phyloP scores from a whole-genome alignment of 1,140 invertebrate species.

The Eueides isabella region DNA sequence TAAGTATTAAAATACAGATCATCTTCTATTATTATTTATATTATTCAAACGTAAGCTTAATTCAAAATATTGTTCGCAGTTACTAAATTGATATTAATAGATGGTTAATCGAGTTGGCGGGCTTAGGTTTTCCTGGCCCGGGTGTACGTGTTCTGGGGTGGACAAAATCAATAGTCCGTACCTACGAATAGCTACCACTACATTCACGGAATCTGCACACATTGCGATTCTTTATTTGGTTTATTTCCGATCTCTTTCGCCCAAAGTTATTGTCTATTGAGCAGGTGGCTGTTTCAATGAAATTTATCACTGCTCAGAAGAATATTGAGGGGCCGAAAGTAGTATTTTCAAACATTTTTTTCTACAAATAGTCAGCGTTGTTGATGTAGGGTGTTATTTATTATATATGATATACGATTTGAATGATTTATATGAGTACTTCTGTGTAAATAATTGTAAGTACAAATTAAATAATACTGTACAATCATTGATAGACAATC shows the following conservation, averaged over 20 bases:
- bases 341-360: conserved; percentile 28
- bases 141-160: conserved; percentile 69
- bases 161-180: conserved; percentile 79
- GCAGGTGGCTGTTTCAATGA: conserved; percentile 47
- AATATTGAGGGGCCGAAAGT: conserved; percentile 39
- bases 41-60: not conserved
- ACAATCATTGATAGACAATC: not conserved
- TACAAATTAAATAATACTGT: not conserved
- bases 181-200: conserved; percentile 70
- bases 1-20: not conserved
- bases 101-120: conserved; percentile 62
- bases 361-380: conserved; percentile 16
- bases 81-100: conserved; percentile 66
- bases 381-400: conserved; percentile 26
- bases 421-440: not conserved
- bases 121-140: conserved; percentile 59
- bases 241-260: conserved; percentile 56
- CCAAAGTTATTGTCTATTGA: conserved; percentile 56
- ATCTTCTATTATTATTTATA: not conserved
- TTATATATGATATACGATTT: not conserved
- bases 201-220: conserved; percentile 68
- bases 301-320: conserved; percentile 32
- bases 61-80: not conserved
- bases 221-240: conserved; percentile 71
- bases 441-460: not conserved